Evolutionary conservation across 2,888 invertebrate species (phyloP).

Genomic region (Nomada goodeniana): DNA sequence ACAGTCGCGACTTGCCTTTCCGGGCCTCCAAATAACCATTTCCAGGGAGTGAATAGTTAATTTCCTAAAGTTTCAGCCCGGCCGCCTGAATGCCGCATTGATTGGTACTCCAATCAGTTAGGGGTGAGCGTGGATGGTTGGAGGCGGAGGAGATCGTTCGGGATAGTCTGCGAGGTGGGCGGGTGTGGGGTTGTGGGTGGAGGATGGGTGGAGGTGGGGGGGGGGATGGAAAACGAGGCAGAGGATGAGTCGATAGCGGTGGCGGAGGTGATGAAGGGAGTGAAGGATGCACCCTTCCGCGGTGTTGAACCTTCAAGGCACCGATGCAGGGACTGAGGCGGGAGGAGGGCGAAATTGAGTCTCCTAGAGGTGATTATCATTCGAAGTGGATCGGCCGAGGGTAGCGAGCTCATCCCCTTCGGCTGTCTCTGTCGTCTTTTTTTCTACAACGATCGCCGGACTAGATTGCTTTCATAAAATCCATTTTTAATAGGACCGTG

Average conservation of each 20-base stretch:
- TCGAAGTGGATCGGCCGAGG: slow-evolving; percentile 77
- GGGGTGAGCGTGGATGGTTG: slow-evolving; percentile 74
- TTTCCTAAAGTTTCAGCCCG: slow-evolving; percentile 83
- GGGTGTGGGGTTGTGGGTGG: background rate
- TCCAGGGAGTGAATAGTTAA: slow-evolving; percentile 83
- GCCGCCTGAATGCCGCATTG: slow-evolving; percentile 83
- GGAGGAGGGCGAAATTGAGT: slow-evolving; percentile 78
- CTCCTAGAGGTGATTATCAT: slow-evolving; percentile 82
- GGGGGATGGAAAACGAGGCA: slow-evolving; percentile 25
- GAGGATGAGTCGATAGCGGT: slow-evolving; percentile 55
- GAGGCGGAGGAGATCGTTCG: slow-evolving; percentile 68
- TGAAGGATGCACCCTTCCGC: slow-evolving; percentile 72
- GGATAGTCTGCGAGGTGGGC: slow-evolving; percentile 58
- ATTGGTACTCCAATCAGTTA: slow-evolving; percentile 84
- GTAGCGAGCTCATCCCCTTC: slow-evolving; percentile 69
- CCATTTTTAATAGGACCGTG: slow-evolving; percentile 77
- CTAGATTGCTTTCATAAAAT: slow-evolving; percentile 78
- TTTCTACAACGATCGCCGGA: slow-evolving; percentile 70
- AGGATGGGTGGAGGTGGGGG: too few relatives aligned
- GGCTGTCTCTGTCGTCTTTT: slow-evolving; percentile 60
- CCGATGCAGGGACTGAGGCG: slow-evolving; percentile 58
- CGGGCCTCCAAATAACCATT: slow-evolving; percentile 82
- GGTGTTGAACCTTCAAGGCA: slow-evolving; percentile 73
- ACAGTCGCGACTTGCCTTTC: slow-evolving; percentile 74
- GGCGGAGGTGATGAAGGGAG: slow-evolving; percentile 63